phyloP scores from a whole-genome alignment of 30 jellyfish, hydroid and myxozoan species.

The Hydractinia symbiolongicarpus region DNA sequence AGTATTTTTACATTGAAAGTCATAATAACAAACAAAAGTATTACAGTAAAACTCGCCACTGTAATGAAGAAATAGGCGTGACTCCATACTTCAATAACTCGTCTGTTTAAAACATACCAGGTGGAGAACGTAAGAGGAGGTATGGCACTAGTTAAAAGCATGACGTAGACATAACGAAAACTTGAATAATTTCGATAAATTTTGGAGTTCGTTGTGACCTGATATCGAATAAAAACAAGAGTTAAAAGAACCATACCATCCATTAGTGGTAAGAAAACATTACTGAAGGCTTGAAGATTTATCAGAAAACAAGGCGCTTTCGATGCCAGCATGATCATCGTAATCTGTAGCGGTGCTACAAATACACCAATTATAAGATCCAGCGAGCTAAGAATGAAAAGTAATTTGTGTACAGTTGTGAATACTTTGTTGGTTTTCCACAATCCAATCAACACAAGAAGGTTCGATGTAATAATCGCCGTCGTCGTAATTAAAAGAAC shows the following conservation, averaged over 20 bases:
- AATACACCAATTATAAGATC: constrained; percentile 8
- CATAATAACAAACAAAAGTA: background rate
- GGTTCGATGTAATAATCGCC: background rate
- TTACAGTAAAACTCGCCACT: background rate
- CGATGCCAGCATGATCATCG: background rate
- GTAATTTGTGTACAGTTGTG: background rate
- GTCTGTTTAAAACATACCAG: background rate
- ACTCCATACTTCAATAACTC: background rate
- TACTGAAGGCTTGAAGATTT: constrained; percentile 6
- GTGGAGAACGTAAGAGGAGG: background rate
- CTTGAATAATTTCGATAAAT: background rate
- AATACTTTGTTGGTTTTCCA: constrained; percentile 1
- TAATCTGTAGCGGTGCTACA: constrained; percentile 5
- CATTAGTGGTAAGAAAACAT: background rate
- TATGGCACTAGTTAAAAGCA: background rate
- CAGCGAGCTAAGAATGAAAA: background rate
- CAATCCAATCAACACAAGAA: background rate
- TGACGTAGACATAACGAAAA: background rate
- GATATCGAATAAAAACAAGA: background rate
- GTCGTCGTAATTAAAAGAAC: background rate
- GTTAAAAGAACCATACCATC: background rate
- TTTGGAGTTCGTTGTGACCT: background rate
- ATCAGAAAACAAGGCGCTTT: constrained; percentile 14
- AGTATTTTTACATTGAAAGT: background rate
- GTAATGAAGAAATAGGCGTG: constrained; percentile 5